Base-by-base conservation (phyloP, 35 echinoderm and acorn worm genomes). In the Hemicentrotus pulcherrimus region DNA sequence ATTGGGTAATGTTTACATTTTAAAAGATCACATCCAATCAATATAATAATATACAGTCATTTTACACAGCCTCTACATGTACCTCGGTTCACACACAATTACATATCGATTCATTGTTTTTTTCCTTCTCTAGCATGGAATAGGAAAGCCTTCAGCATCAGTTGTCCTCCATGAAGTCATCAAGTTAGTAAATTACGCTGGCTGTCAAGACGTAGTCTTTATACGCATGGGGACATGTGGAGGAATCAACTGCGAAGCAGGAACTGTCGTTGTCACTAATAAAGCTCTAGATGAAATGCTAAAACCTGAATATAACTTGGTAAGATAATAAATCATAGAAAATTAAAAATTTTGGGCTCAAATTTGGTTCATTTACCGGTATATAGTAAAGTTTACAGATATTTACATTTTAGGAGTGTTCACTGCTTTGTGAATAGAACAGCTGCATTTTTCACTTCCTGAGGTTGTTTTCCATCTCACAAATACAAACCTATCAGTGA, bases 111-210 rank as follows among this genome's bases (percentile, higher is more conserved):
- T 58, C 0, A 35, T 97, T 46, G 33, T 55, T 91, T 60, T 3
- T 94, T 95, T 31, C 0, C 91, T 94, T 58, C 48, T 86, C 32
- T 91, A 99, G 98, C 98, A 99, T 99, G 98, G 98, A 19, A 94
- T 99, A n/a, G 98, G 98, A 13, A 96, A 96, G 85, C 95, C 98
- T 18, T 99, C 98, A 31, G 93, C 96, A 15, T 95, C 94, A 48
- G 65, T 97, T 9, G 60, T 99, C 22, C 96, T 99, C 15, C 98
- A 99, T 96, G 98, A 99, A 89, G 35, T 97, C 46, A 97, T 99
- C 48, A 99, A 99, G 92, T 86, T 99, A 14, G 58, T 99, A 8
- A 88, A 97, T 41, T 96, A 99, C 92, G 98, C 98, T 35, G 46
- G 71, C 46, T 99, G 98, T 71, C 86, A 55, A 16, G 96, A 97